phyloP scores from a whole-genome alignment of 35 echinoderm and acorn worm species.

The Lytechinus variegatus region DNA sequence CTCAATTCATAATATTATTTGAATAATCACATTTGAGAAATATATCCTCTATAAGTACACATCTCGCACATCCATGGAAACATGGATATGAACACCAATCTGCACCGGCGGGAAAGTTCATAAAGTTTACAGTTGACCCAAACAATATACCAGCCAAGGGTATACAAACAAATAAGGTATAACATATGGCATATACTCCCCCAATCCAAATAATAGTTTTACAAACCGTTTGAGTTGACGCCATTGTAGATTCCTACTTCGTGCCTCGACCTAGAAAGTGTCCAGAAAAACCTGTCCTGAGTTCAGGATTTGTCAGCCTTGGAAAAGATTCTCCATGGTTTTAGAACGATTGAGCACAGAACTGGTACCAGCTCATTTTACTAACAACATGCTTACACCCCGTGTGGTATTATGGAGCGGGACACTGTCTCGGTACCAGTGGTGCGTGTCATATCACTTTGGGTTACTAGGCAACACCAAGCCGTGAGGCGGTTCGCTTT shows the following conservation, averaged over 20 bases:
- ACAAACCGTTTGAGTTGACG: conserved; percentile 39
- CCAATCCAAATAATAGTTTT: too few relatives aligned
- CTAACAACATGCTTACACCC: neutral
- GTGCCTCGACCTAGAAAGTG: neutral
- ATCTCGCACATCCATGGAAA: neutral
- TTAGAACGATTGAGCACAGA: neutral
- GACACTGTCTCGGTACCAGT: neutral
- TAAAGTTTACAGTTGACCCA: too few relatives aligned
- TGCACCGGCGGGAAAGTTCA: too few relatives aligned
- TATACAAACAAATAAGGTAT: too few relatives aligned
- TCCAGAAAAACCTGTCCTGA: neutral
- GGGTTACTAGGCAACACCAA: conserved; percentile 50
- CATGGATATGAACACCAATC: too few relatives aligned
- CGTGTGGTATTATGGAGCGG: neutral
- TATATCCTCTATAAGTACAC: neutral
- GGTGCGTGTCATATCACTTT: conserved; percentile 4
- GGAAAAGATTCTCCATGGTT: neutral
- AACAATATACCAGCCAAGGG: too few relatives aligned
- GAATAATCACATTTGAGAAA: too few relatives aligned
- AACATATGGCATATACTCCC: too few relatives aligned
- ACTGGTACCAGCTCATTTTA: neutral
- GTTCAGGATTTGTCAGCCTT: neutral
- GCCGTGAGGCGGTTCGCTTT: neutral
- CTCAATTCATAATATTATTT: too few relatives aligned
- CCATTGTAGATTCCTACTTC: conserved; percentile 22